Conservation (phyloP, 1,140 invertebrate species). For the Anoplophora glabripennis region DNA sequence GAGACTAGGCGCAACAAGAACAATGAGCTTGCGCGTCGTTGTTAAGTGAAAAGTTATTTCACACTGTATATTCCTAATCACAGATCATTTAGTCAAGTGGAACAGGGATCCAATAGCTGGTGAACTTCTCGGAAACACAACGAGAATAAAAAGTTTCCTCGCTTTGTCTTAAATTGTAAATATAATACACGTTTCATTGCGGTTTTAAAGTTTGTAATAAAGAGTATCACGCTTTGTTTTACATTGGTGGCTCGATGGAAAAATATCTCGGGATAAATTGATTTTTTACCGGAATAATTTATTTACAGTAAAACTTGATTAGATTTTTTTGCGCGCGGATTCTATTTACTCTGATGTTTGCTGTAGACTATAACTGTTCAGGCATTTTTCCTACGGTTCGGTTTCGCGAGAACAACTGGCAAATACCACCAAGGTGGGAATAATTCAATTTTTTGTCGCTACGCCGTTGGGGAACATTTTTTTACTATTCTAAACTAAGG, state of each 20-base stretch:
- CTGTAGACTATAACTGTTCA: no score
- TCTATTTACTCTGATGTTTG: background rate
- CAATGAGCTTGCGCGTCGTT: slow-evolving; percentile 16
- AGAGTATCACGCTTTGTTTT: slow-evolving; percentile 8
- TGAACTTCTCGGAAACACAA: slow-evolving; percentile 2
- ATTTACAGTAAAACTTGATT: slow-evolving; percentile 6
- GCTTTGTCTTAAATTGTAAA: slow-evolving; percentile 28
- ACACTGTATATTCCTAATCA: slow-evolving; percentile 27
- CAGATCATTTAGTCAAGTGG: slow-evolving; percentile 25
- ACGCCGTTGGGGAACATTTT: no score
- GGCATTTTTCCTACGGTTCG: no score
- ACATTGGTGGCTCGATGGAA: background rate
- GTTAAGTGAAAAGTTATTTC: slow-evolving; percentile 27
- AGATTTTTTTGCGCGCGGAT: background rate
- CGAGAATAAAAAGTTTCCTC: slow-evolving; percentile 15
- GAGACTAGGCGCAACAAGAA: slow-evolving; percentile 1
- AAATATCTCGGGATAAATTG: background rate
- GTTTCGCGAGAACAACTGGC: no score
- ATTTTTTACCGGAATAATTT: slow-evolving; percentile 3
- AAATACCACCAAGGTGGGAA: no score
- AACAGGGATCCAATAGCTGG: slow-evolving; percentile 23
- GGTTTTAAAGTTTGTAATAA: slow-evolving; percentile 13
- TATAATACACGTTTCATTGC: slow-evolving; percentile 27
- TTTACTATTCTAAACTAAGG: no score
- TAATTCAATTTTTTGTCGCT: no score